Base-by-base conservation (phyloP, 2,888 invertebrate genomes). In the Fabriciana adippe region DNA sequence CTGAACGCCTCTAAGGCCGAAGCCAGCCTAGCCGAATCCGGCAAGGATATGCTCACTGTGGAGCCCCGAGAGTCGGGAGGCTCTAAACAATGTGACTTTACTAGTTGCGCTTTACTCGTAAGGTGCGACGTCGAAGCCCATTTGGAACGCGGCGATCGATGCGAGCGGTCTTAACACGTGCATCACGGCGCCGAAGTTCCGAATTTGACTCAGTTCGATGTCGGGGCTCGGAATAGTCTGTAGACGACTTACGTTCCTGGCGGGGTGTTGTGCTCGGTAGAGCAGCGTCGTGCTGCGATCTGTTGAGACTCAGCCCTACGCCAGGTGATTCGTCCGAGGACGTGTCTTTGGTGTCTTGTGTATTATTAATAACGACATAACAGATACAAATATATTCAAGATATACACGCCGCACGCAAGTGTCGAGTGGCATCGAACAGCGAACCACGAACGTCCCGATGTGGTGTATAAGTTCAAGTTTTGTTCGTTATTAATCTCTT, bases 201-300 rank as follows among this genome's bases (percentile, higher is more conserved):
- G 68, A 74, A 78, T 71, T 71, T 78, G 79, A 69, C 76, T 79
- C 80, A 86, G 85, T 88, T 87, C 88, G 89, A 89, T 87, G 92
- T 89, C 86, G 89, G 88, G 87, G 90, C 90, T 93, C 90, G 87
- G 93, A 93, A 94, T 93, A 93, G 91, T 93, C 89, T 93, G 94
- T 86, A 94, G 90, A 94, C 93, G 93, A 94, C 93, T 92, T 93
- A 86, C 83, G 88, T 93, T 89, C 92, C 89, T 88, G 93, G 92
- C 93, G 89, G 93, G 93, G 93, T 93, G 92, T 93, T 92, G 93
- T 93, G 93, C 87, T 84, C 92, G 89, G 93, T 92, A 93, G 93
- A 93, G 93, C 92, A 92, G 93, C 89, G 87, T 77, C 90, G 89
- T 86, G 89, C 91, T 94, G 93, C 93, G 92, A 94, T 93, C 93